These are phyloP conservation scores for Cheilosia urbana DNA, from an alignment of 2,888 invertebrate species.

Conservation along the genomic window DNA sequence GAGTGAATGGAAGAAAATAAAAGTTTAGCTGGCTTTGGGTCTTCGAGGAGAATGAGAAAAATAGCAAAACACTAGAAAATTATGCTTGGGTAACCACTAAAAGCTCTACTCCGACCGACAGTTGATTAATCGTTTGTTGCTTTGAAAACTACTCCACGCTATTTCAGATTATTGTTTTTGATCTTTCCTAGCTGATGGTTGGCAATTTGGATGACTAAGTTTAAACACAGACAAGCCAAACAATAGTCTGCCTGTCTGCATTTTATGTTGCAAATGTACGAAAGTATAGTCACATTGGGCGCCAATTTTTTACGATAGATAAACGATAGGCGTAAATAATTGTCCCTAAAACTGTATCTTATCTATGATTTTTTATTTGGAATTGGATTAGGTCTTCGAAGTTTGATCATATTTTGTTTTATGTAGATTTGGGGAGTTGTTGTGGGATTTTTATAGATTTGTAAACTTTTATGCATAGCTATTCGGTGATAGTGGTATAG, in stretches of 20 bases:
- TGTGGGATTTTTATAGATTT: conserved; percentile 4
- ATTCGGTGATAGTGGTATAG: background rate
- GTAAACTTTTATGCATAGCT: background rate
- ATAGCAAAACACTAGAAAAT: conserved; percentile 42
- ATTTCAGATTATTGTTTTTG: conserved; percentile 14
- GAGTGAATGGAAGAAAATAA: conserved; percentile 68
- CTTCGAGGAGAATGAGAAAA: conserved; percentile 36
- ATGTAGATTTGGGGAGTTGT: conserved; percentile 19
- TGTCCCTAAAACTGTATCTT: conserved; percentile 17
- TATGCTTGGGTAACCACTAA: conserved; percentile 27
- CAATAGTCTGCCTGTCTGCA: conserved; percentile 19
- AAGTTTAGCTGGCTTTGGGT: conserved; percentile 56
- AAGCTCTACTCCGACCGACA: conserved; percentile 48
- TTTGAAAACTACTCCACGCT: conserved; percentile 29
- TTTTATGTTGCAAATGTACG: background rate
- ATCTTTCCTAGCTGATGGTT: conserved; percentile 12
- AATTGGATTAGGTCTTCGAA: conserved; percentile 40
- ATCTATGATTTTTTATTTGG: conserved; percentile 33
- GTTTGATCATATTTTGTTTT: conserved; percentile 15
- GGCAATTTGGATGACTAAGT: conserved; percentile 32
- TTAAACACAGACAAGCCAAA: conserved; percentile 9
- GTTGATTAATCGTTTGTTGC: conserved; percentile 55
- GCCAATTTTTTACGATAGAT: conserved; percentile 15
- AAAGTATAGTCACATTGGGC: conserved; percentile 16
- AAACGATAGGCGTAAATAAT: background rate